These are phyloP conservation scores for Acheta domesticus DNA, from an alignment of 2,888 invertebrate species.

Conservation along the genomic window DNA sequence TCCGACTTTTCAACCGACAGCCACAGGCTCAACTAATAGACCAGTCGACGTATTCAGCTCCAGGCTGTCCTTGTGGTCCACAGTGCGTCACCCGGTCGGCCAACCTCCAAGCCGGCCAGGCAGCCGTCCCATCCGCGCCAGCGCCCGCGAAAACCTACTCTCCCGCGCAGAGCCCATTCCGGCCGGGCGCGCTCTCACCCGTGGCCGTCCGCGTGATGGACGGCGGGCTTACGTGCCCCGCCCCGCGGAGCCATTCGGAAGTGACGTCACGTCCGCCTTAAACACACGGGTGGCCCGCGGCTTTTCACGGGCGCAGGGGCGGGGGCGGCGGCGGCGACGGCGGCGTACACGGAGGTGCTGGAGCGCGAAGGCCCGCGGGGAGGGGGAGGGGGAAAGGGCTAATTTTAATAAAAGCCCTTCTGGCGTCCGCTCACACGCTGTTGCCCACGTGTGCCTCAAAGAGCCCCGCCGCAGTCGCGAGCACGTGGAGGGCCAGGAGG, in stretches of 20 bases:
- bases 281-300: not conserved
- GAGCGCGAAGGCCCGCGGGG: not conserved
- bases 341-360: not conserved
- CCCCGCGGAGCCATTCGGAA: not conserved
- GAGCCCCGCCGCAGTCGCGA: not conserved
- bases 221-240: not conserved
- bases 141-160: not conserved
- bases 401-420: conserved; percentile 18
- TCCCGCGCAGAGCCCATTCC: not conserved
- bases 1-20: too few species aligned
- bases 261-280: conserved; percentile 7
- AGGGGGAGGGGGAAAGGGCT: not conserved
- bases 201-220: not conserved
- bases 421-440: not conserved
- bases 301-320: not conserved
- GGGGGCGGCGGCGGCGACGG: not conserved
- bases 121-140: too few species aligned
- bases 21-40: too few species aligned
- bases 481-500: too few species aligned
- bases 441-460: not conserved
- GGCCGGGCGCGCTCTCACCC: not conserved
- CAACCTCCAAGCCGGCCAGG: too few species aligned
- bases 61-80: too few species aligned
- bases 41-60: too few species aligned
- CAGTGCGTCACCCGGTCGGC: too few species aligned